Percentiles rank a stretch among this genome's conserved stretches.
Evolutionary conservation across 1,140 invertebrate genomes (phyloP).

Genomic region (Bradynema listronoti): DNA sequence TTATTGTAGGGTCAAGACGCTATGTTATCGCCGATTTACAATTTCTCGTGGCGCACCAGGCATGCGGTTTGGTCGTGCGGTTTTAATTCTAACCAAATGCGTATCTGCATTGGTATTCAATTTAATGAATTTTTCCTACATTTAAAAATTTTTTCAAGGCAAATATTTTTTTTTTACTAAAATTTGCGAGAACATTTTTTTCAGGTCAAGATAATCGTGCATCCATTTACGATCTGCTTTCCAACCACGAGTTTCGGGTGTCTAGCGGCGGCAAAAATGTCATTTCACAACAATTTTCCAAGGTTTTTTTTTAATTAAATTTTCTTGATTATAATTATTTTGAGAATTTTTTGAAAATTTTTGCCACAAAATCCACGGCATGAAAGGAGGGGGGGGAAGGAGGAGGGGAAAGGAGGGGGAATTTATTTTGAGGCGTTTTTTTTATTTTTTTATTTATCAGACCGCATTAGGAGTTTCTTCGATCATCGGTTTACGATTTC

Average conservation of each 20-base stretch:
- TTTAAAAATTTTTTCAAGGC: neutral
- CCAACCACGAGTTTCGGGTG: slow-evolving; percentile 19
- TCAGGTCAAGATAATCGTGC: slow-evolving; percentile 24
- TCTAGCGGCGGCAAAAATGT: slow-evolving; percentile 22
- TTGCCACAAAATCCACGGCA: too few species aligned
- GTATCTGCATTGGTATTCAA: neutral
- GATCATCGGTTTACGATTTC: too few species aligned
- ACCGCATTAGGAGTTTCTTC: too few species aligned
- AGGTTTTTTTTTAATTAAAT: slow-evolving; percentile 25
- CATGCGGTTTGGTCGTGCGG: slow-evolving; percentile 25
- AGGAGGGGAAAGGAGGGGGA: too few species aligned
- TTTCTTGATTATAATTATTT: too few species aligned
- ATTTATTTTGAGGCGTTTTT: too few species aligned
- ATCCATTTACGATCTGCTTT: slow-evolving; percentile 19
- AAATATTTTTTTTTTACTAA: neutral
- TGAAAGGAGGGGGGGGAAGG: too few species aligned
- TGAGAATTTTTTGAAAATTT: neutral
- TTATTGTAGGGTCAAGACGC: slow-evolving; percentile 18
- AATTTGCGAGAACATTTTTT: slow-evolving; percentile 16
- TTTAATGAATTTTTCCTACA: neutral
- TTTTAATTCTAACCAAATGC: slow-evolving; percentile 27
- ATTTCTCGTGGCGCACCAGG: slow-evolving; percentile 11
- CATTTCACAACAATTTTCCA: slow-evolving; percentile 21
- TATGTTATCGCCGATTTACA: slow-evolving; percentile 29
- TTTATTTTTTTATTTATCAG: too few species aligned